A percentile compares a stretch with the other conserved stretches of the same genome.
phyloP scores from a whole-genome alignment of 2,113 vertebrate species.

The Ctenomys sociabilis region DNA sequence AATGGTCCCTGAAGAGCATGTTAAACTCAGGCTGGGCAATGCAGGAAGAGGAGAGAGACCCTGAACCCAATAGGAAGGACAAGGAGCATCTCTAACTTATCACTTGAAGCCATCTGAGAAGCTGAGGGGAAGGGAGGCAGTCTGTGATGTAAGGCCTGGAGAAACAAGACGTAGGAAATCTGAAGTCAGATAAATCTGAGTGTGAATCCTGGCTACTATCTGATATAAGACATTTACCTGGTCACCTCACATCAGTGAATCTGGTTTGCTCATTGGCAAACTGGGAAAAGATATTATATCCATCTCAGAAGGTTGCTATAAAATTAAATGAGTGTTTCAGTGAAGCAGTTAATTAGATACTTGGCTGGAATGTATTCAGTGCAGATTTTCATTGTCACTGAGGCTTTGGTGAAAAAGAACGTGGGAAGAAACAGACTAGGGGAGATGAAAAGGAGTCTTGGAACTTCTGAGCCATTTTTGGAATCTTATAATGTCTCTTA shows the following conservation, averaged over 20 bases:
- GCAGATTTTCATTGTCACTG: background rate
- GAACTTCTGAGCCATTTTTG: background rate
- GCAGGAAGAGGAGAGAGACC: background rate
- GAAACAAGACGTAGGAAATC: background rate
- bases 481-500: background rate
- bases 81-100: background rate
- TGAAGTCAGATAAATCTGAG: background rate
- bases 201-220: background rate
- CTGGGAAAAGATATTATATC: slow-evolving; percentile 4
- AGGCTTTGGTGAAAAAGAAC: background rate
- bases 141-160: background rate
- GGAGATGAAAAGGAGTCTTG: background rate
- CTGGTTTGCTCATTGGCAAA: background rate
- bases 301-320: slow-evolving; percentile 32
- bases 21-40: background rate
- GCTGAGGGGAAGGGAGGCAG: background rate
- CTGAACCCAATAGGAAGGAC: slow-evolving; percentile 1
- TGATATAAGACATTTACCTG: background rate
- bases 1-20: background rate
- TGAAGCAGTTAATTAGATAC: slow-evolving; percentile 28
- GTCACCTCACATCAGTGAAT: slow-evolving; percentile 16
- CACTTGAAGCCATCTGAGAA: background rate
- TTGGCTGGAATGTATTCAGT: slow-evolving; percentile 11
- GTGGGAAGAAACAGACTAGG: background rate
- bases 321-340: slow-evolving; percentile 21